Base-by-base conservation (phyloP, 2,113 vertebrate species). In the Passer domesticus region DNA sequence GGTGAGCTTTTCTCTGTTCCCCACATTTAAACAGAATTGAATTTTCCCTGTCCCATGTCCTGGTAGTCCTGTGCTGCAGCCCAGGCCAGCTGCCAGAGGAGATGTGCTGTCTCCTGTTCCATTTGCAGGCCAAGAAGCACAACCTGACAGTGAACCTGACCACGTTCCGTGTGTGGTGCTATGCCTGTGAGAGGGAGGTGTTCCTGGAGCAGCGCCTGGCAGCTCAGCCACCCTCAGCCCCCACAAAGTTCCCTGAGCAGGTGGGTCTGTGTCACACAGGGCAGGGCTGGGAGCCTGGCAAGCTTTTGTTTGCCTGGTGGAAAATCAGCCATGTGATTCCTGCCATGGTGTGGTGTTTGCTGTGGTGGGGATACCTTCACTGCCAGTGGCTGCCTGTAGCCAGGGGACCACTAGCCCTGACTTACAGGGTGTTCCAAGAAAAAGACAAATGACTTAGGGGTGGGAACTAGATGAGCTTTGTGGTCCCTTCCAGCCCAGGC, bases 101-200 rank as follows among this genome's bases (percentile, higher is more conserved):
- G n/a, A 33, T 39, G 7, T 17, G 9, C 19, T 11, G 16, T 70
- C 41, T 87, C n/a, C 5, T 35, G 90, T 68, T 74, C 4, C 10
- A n/a, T 68, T 47, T 59, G 3, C 43, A 99, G 99, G 96, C 96
- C 11, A 99, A 99, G 96, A 98, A 99, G 95, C 99, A 99, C 98
- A 98, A 99, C 97, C 97, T 99, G 97, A 99, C 99, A 0, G 99
- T 99, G 94, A 99, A 99, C 79, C 98, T 99, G 97, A 99, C 99
- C 18, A 99, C 99, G 0, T 99, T 99, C 96, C 98, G 99, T 2
- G 97, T 99, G 85, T 99, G 99, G 99, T 99, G 99, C 90, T 99
- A 99, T 0, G 98, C 99, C 53, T 99, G 99, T 21, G 99, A 99
- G 92, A 98, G 97, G 80, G 99, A 99, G 83, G 99, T 99, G 79